Base-by-base conservation (phyloP, 2,113 vertebrate genomes). In the Microtus pennsylvanicus region DNA sequence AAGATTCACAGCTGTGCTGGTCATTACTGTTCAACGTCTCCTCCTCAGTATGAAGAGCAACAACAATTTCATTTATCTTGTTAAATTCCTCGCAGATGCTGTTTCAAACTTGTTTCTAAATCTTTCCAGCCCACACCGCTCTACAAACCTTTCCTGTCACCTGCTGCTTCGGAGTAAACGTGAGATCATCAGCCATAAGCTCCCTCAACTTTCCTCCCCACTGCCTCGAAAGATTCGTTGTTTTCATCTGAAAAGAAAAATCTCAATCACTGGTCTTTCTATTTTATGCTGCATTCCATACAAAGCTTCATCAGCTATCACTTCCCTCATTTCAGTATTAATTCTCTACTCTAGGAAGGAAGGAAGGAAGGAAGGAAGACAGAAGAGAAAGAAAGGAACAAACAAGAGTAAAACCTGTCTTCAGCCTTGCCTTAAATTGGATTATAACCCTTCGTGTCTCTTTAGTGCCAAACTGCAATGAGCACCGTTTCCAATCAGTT, bases 201-300 rank as follows among this genome's bases (percentile, higher is more conserved):
- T 86, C 38, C 47, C 38, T 97, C 63, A 91, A 74, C 96, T 93
- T 97, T 92, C 94, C 75, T 92, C 80, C 96, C 92, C 61, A 67
- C 38, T 93, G 83, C 83, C 80, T 94, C 76, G 33, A 75, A 76
- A 88, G 78, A 89, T 67, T 85, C 70, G 35, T 24, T 87, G 45
- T 94, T 91, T 87, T 81, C 58, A 90, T 38, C 78, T 24, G 72
- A 76, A 69, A 97, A 81, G 96, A 78, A 80, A 45, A n/a, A 55
- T 83, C 33, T 93, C 87, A 85, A 38, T 19, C 58, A 52, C n/a
- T 67, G 22, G 87, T 16, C 47, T 81, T 74, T 93, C 63, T 7
- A 72, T 96, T 94, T 93, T 92, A 93, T 92, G 91, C 63, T 55
- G 95, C 94, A 90, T 95, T 92, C 87, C 52, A 81, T 85, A 76